Percentiles rank a stretch among this genome's conserved stretches.
Evolutionary conservation across 2,888 invertebrate species (phyloP).

Genomic region (Spodoptera picta): DNA sequence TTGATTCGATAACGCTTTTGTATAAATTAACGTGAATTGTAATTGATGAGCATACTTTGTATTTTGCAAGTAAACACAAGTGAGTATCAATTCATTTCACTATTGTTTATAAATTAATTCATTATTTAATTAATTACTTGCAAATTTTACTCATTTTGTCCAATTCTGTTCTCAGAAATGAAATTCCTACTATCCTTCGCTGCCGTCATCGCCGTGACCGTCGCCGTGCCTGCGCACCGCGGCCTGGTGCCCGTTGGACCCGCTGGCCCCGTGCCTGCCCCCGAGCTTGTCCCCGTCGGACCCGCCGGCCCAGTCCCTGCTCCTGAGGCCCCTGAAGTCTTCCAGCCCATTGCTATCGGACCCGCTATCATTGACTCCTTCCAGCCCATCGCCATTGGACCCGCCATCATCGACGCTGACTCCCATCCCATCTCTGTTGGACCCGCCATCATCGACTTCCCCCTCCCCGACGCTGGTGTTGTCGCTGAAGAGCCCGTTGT

Average conservation of each 20-base stretch:
- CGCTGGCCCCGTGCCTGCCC: slow-evolving; percentile 32
- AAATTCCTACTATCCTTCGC: slow-evolving; percentile 48
- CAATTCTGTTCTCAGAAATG: slow-evolving; percentile 39
- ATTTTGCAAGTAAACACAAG: slow-evolving; percentile 48
- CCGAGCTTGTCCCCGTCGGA: slow-evolving; percentile 20
- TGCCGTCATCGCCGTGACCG: slow-evolving; percentile 46
- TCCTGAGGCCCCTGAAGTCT: slow-evolving; percentile 16
- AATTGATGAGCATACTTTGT: slow-evolving; percentile 41
- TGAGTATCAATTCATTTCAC: slow-evolving; percentile 24
- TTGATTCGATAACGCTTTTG: slow-evolving; percentile 44
- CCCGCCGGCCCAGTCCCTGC: slow-evolving; percentile 29
- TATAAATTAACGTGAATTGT: slow-evolving; percentile 41
- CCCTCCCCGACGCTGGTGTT: slow-evolving; percentile 36
- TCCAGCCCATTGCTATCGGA: slow-evolving; percentile 36
- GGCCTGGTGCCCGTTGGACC: slow-evolving; percentile 40
- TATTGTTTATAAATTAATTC: neutral
- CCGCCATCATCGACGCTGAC: slow-evolving; percentile 23
- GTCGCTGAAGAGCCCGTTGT: slow-evolving; percentile 16
- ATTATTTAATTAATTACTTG: neutral
- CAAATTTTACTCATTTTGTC: neutral
- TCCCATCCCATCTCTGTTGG: slow-evolving; percentile 47
- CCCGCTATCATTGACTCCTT: slow-evolving; percentile 42
- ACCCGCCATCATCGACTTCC: slow-evolving; percentile 50
- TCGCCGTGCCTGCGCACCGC: slow-evolving; percentile 19
- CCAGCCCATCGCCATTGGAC: slow-evolving; percentile 20